Percentiles rank a stretch among this genome's conserved stretches.
Conservation (phyloP, 2,113 vertebrate genomes). For the Centropus bengalensis region DNA sequence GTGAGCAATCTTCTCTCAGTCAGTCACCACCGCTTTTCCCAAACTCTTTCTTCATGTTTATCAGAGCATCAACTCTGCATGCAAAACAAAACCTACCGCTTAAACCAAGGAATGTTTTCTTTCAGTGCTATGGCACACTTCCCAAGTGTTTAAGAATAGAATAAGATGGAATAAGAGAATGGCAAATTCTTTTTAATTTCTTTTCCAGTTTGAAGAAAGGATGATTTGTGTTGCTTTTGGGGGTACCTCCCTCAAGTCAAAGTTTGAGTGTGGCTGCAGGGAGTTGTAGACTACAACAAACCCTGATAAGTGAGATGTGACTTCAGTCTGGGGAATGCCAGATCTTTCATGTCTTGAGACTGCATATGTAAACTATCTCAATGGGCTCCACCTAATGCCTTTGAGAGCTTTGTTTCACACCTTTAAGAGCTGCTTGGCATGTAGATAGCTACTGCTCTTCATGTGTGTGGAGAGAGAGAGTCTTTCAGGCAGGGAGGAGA, state of each 20-base stretch:
- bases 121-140: background rate
- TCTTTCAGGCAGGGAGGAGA: background rate
- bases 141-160: background rate
- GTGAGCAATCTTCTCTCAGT: background rate
- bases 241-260: background rate
- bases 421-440: background rate
- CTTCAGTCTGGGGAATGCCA: background rate
- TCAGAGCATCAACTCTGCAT: background rate
- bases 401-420: background rate
- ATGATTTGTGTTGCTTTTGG: background rate
- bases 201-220: background rate
- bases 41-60: background rate
- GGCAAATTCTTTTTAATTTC: background rate
- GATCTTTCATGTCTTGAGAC: background rate
- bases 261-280: background rate
- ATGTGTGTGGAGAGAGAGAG: accelerated
- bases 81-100: background rate
- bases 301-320: background rate
- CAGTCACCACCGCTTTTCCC: background rate
- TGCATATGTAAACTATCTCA: accelerated
- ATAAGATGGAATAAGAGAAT: background rate
- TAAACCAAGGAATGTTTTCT: background rate
- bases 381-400: background rate
- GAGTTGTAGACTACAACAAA: background rate
- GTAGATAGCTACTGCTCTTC: background rate